Base-by-base conservation (phyloP, 2,797 vertebrate species). In the Sylvia borin region DNA sequence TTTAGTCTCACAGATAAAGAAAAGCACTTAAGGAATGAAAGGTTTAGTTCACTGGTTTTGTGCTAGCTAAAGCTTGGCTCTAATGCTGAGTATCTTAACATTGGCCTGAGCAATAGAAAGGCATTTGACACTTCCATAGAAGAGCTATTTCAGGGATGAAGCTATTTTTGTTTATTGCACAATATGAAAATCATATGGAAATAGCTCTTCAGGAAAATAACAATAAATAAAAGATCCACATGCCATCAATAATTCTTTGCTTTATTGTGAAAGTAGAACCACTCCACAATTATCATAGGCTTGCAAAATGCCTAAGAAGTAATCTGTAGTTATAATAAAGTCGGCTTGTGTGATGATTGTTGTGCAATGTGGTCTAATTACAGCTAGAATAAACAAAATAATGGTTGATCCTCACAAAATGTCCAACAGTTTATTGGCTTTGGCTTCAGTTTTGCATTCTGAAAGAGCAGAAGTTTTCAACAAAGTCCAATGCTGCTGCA, bases 361-460 rank as follows among this genome's bases (percentile, higher is more conserved):
- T 67, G 57, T 78, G 64, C 73, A 75, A 61, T 48, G 64, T 29
- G 84, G 58, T 95, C 25, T 92, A 96, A 91, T 93, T 97, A 54
- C 85, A 94, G 27, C 31, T 77, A 75, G 6, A 31, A 76, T 94
- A 92, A 96, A 95, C 85, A 88, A 57, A 84, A 57, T 4, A 45
- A 27, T 80, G 65, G 82, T 77, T 94, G 92, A 86, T 90, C 73
- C 0, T 42, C 51, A 83, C 88, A 88, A 60, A 88, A 92, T 25
- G 19, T 86, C 55, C 74, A 85, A 79, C 32, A 64, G 71, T 96
- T 97, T 94, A 96, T 86, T 72, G 62, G 17, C 25, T 80, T 95
- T 96, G 88, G 78, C 85, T 93, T 85, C 32, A 77, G 20, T 67
- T 96, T 95, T 95, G 60, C 45, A 76, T 91, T 95, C 68, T 94